Conservation (phyloP, 2,797 vertebrate genomes). For the Manis pentadactyla region DNA sequence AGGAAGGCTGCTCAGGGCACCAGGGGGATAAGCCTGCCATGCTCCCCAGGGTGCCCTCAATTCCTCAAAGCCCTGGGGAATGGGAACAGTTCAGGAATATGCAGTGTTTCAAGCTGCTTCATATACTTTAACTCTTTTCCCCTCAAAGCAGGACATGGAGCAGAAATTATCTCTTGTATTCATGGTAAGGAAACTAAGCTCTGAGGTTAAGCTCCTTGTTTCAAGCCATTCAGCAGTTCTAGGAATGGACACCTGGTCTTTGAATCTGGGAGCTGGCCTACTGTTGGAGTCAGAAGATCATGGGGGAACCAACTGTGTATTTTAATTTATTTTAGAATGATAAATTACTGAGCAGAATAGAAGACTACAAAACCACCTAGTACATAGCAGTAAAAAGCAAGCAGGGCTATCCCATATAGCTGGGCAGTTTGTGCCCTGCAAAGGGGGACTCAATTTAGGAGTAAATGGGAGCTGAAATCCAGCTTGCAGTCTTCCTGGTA, state of each 20-base stretch:
- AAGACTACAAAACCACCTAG: not conserved
- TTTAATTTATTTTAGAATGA: not conserved
- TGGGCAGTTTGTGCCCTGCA: not conserved
- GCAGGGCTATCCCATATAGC: accelerated
- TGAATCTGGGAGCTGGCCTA: not conserved
- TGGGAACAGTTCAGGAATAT: not conserved
- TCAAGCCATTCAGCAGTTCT: not conserved
- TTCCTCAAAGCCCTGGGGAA: not conserved
- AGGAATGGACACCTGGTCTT: not conserved
- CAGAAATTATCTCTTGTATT: not conserved
- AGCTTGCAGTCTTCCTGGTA: not conserved
- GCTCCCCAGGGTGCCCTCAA: not conserved
- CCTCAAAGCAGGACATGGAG: not conserved
- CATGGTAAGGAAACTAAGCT: not conserved
- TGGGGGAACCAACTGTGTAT: not conserved
- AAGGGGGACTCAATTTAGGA: too few species aligned
- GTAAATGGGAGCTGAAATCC: not conserved
- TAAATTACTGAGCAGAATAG: not conserved
- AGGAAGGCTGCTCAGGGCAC: not conserved
- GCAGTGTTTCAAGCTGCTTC: not conserved
- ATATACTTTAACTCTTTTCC: not conserved
- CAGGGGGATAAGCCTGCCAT: accelerated
- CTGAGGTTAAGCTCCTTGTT: not conserved
- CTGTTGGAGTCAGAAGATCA: not conserved
- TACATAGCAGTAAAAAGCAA: not conserved